Evolutionary conservation across 2,888 invertebrate genomes (phyloP).

Genomic region (Caenorhabditis angaria): DNA sequence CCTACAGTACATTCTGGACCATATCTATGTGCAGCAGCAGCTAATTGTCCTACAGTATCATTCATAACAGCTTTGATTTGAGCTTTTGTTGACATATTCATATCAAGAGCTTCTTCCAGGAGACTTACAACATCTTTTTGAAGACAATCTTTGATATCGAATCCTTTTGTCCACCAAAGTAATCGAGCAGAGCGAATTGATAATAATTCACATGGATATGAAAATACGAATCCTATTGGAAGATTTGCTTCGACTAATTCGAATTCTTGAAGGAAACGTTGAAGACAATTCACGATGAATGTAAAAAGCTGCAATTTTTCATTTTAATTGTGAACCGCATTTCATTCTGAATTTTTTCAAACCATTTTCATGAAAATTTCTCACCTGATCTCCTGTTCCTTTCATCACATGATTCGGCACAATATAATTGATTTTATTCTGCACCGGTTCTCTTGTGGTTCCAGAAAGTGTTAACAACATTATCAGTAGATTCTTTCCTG

Average conservation of each 20-base stretch:
- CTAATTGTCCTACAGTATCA: slow-evolving; percentile 72
- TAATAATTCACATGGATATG: slow-evolving; percentile 71
- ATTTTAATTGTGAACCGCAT: too few relatives aligned
- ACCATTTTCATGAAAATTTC: not conserved
- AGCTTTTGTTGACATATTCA: slow-evolving; percentile 71
- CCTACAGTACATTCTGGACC: slow-evolving; percentile 70
- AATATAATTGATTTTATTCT: slow-evolving; percentile 69
- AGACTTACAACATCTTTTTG: slow-evolving; percentile 71
- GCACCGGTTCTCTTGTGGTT: slow-evolving; percentile 50
- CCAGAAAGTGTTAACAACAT: slow-evolving; percentile 68
- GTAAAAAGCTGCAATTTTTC: slow-evolving; percentile 68
- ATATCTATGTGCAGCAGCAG: slow-evolving; percentile 70
- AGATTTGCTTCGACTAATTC: slow-evolving; percentile 68
- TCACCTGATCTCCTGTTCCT: slow-evolving; percentile 72
- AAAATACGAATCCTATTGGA: slow-evolving; percentile 72
- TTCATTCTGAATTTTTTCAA: not conserved
- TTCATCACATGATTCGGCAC: slow-evolving; percentile 71
- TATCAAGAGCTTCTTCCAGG: slow-evolving; percentile 70
- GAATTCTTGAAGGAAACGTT: slow-evolving; percentile 70
- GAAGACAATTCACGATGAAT: slow-evolving; percentile 72
- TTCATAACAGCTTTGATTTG: slow-evolving; percentile 73
- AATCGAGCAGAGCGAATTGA: slow-evolving; percentile 72
- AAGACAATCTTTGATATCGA: slow-evolving; percentile 72
- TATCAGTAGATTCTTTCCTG: slow-evolving; percentile 72
- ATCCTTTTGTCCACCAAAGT: slow-evolving; percentile 72